phyloP scores from a whole-genome alignment of 2,888 invertebrate species.

The Tenthredo distinguenda region DNA sequence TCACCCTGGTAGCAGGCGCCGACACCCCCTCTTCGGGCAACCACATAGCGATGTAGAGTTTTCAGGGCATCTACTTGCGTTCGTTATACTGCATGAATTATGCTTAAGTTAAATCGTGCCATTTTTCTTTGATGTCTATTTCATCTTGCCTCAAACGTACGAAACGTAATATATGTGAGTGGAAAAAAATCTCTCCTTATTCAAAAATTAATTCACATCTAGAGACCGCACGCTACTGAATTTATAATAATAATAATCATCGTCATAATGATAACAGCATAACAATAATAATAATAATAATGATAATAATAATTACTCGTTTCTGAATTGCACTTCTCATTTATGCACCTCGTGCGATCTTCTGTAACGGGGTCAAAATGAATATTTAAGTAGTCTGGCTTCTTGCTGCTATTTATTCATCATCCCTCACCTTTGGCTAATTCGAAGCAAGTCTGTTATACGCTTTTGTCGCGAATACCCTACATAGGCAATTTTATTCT shows the following conservation, averaged over 20 bases:
- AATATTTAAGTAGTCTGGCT: constrained; percentile 45
- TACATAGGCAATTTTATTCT: neutral
- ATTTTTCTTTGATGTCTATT: constrained; percentile 43
- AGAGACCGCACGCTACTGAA: neutral
- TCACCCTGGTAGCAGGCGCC: constrained; percentile 56
- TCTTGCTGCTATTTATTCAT: constrained; percentile 3
- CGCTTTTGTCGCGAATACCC: neutral
- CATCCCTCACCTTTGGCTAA: neutral
- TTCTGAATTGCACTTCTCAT: neutral
- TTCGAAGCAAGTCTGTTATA: constrained; percentile 24
- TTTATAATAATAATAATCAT: neutral
- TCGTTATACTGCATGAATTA: constrained; percentile 50
- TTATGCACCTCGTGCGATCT: constrained; percentile 2
- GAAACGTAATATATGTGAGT: neutral
- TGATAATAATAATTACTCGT: constrained; percentile 27
- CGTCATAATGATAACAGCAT: neutral
- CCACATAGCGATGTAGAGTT: constrained; percentile 6
- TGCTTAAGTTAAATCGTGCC: constrained; percentile 35
- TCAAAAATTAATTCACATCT: neutral
- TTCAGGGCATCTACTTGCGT: constrained; percentile 45
- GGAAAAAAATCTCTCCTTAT: neutral
- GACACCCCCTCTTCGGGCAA: neutral
- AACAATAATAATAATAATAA: neutral
- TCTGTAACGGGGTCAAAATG: constrained; percentile 24
- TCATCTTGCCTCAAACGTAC: neutral